These are phyloP conservation scores for Eulemur mongoz DNA, from an alignment of 2,797 vertebrate species.

Conservation along the genomic window DNA sequence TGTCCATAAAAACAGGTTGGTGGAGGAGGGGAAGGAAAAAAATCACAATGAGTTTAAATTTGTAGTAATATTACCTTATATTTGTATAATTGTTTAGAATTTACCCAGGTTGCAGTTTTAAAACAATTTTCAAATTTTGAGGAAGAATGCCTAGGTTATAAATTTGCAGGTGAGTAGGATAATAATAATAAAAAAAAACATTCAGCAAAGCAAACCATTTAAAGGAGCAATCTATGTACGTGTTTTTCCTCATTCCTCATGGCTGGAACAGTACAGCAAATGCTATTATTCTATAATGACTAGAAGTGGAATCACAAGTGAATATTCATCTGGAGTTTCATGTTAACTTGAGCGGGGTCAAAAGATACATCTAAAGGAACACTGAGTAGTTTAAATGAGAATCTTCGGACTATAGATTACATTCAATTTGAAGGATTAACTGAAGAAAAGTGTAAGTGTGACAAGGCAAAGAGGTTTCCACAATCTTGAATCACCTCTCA, in stretches of 20 bases:
- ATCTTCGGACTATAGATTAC: background rate
- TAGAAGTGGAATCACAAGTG: background rate
- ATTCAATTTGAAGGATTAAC: slow-evolving; percentile 26
- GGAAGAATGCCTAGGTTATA: slow-evolving; percentile 56
- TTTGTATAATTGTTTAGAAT: slow-evolving; percentile 58
- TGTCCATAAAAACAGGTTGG: slow-evolving; percentile 3
- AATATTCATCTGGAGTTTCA: slow-evolving; percentile 53
- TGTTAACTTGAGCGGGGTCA: slow-evolving; percentile 28
- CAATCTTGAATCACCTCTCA: slow-evolving; percentile 22
- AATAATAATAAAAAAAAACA: slow-evolving; percentile 15
- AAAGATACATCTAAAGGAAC: slow-evolving; percentile 43
- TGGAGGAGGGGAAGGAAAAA: background rate
- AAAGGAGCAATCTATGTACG: background rate
- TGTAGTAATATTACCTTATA: slow-evolving; percentile 54
- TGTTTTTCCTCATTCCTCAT: background rate
- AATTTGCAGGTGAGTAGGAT: slow-evolving; percentile 52
- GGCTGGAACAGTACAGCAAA: background rate
- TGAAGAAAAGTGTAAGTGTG: background rate
- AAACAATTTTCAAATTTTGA: slow-evolving; percentile 62
- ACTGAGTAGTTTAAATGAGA: background rate
- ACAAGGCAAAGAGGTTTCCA: slow-evolving; percentile 1
- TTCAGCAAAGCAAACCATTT: slow-evolving; percentile 38
- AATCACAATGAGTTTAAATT: slow-evolving; percentile 44
- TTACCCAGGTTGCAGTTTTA: slow-evolving; percentile 37
- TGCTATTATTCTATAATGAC: background rate